These are phyloP conservation scores for Menura novaehollandiae DNA, from an alignment of 2,113 vertebrate genomes.

Conservation along the genomic window DNA sequence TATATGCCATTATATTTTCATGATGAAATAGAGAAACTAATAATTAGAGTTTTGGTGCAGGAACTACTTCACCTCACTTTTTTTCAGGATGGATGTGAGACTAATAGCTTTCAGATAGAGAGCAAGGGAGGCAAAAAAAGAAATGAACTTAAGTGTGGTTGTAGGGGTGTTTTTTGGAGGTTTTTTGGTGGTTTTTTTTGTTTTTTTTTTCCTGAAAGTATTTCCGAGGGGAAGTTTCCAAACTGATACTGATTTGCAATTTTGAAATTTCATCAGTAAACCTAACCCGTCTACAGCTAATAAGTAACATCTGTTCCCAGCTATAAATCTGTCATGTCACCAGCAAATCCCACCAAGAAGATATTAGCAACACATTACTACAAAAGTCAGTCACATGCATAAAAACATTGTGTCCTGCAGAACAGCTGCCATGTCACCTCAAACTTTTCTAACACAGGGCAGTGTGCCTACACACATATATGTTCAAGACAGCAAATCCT, in stretches of 20 bases:
- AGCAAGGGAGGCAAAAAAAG: neutral
- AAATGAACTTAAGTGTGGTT: neutral
- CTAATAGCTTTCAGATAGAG: neutral
- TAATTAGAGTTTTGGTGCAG: neutral
- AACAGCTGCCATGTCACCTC: conserved; percentile 1
- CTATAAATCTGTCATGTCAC: conserved; percentile 53
- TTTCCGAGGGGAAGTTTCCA: neutral
- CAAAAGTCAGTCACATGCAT: conserved; percentile 7
- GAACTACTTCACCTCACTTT: neutral
- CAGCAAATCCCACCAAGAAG: conserved; percentile 36
- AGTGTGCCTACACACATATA: neutral
- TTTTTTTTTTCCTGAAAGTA: neutral
- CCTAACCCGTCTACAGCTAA: conserved; percentile 24
- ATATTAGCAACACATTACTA: conserved; percentile 13
- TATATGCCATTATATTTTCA: neutral
- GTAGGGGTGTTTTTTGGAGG: no score
- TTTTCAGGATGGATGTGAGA: neutral
- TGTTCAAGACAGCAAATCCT: neutral
- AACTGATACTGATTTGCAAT: neutral
- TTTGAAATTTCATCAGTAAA: conserved; percentile 3
- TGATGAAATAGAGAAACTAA: neutral
- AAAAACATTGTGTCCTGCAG: conserved; percentile 1
- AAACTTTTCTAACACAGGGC: neutral
- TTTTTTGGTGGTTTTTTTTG: neutral
- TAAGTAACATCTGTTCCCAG: conserved; percentile 53